Evolutionary conservation across 2,113 vertebrate species (phyloP).

Genomic region (Heterotilapia buettikoferi): DNA sequence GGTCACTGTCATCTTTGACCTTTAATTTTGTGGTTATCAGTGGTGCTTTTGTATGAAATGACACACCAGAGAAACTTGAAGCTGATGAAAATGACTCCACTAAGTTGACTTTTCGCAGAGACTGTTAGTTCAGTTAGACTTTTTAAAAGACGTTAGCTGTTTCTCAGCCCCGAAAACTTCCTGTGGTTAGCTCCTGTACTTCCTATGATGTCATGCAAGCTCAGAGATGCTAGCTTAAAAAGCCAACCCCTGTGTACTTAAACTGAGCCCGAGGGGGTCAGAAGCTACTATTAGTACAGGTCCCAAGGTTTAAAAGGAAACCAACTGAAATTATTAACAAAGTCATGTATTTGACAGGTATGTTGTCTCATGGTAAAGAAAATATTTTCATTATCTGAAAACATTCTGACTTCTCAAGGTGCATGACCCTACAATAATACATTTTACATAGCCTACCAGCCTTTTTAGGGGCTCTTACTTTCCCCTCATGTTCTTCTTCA

Average conservation of each 20-base stretch:
- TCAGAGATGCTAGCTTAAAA: not conserved
- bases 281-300: not conserved
- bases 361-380: not conserved
- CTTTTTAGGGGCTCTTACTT: not conserved
- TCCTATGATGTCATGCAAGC: not conserved
- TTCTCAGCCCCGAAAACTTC: not conserved
- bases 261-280: not conserved
- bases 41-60: not conserved
- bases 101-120: fast-evolving
- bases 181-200: not conserved
- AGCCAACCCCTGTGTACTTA: fast-evolving
- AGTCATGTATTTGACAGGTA: not conserved
- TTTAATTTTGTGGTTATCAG: not conserved
- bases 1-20: not conserved
- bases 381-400: not conserved
- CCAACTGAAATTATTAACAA: not conserved
- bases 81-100: not conserved
- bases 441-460: not conserved
- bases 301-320: not conserved
- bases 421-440: not conserved
- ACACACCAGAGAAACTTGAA: not conserved
- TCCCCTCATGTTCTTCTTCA: not conserved
- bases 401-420: not conserved
- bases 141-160: not conserved
- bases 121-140: not conserved